Base-by-base conservation (phyloP, 2,888 invertebrate genomes). In the Ctenicera cuprea region DNA sequence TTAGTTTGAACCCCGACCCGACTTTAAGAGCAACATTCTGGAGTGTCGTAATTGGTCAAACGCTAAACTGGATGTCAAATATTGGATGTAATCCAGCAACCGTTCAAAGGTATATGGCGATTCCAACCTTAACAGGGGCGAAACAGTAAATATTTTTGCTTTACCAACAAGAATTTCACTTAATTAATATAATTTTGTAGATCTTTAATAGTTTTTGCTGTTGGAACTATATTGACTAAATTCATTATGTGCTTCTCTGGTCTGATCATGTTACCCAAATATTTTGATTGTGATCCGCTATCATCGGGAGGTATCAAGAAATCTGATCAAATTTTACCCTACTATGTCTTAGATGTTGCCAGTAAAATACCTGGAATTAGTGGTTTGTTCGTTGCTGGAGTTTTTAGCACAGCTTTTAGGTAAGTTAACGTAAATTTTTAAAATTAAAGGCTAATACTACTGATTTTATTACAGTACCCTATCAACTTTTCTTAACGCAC, bases 381-480 rank as follows among this genome's bases (percentile, higher is more conserved):
- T 30, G 94, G 94, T 0, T 88, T 94, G 59, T 94, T 94, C 80
- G 89, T 94, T 0, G 92, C 94, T 22, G 91, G 93, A n/a, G 88
- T 94, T 50, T 92, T 94, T 79, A 92, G 92, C 80, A 93, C 94
- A 0, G 92, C 93, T 0, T 88, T 94, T 14, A 91, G 89, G 89
- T 91, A 81, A 71, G 66, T 64, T 90, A 0, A 84, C 12, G 16
- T n/a, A 37, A 16, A 8, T n/a, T n/a, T n/a, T 57, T 33, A 4
- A 8, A 14, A 12, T n/a, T 9, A n/a, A 18, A 41, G 5, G n/a
- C 0, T 14, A 54, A 2, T 54, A n/a, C n/a, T 14, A 54, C 11
- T 43, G 5, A 30, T 26, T 30, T 18, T 38, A 69, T 87, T 87
- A 66, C 84, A 91, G 92, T 50, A 90, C 92, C 50, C 90, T 92